These are phyloP conservation scores for Solenopsis fugax DNA, from an alignment of 1,140 invertebrate genomes.

Conservation along the genomic window DNA sequence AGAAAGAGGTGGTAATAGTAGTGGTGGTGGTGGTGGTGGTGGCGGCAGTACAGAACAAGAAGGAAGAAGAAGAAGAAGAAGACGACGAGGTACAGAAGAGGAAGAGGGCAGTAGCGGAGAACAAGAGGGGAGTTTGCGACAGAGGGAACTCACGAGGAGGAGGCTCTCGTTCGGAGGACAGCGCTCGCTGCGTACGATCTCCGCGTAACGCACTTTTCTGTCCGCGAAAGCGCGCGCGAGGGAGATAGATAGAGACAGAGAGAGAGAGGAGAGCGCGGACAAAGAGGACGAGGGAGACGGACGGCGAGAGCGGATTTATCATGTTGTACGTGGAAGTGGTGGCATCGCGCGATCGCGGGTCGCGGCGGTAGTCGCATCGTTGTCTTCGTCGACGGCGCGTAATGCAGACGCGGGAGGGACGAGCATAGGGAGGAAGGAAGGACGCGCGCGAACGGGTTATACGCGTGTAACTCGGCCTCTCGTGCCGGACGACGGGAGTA, in stretches of 20 bases:
- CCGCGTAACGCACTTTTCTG: slow-evolving; percentile 40
- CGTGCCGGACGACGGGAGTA: slow-evolving; percentile 34
- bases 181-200: slow-evolving; percentile 42
- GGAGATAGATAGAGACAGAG: background rate
- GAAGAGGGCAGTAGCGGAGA: slow-evolving; percentile 8
- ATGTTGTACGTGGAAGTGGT: slow-evolving; percentile 73
- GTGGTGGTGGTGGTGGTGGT: background rate
- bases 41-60: background rate
- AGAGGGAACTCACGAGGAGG: slow-evolving; percentile 38
- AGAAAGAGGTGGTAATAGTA: background rate
- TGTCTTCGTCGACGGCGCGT: slow-evolving; percentile 61
- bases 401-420: slow-evolving; percentile 58
- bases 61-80: background rate
- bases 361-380: slow-evolving; percentile 60
- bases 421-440: slow-evolving; percentile 63
- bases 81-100: background rate
- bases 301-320: slow-evolving; percentile 69
- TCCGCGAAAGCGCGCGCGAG: slow-evolving; percentile 29
- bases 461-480: slow-evolving; percentile 65
- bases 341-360: slow-evolving; percentile 69
- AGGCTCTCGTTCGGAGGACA: slow-evolving; percentile 50
- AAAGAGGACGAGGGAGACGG: slow-evolving; percentile 43
- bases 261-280: background rate
- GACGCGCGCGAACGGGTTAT: slow-evolving; percentile 66
- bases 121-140: slow-evolving; percentile 34